Evolutionary conservation across 2,113 vertebrate species (phyloP).

Genomic region (Romanogobio albipinnatus): DNA sequence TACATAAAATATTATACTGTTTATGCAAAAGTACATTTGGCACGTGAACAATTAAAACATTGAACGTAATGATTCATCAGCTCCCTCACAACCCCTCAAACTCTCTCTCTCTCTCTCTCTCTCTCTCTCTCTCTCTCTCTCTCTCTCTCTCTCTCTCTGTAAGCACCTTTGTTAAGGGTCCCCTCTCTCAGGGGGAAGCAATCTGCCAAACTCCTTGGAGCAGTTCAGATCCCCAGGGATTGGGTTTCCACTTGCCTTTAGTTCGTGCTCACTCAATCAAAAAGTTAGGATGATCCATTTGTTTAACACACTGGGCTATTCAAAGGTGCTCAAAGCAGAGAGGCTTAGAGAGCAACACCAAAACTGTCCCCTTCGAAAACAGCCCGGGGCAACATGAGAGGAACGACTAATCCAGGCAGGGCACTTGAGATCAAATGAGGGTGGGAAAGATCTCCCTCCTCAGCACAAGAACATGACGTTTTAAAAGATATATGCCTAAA

Average conservation of each 20-base stretch:
- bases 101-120: conserved; percentile 34
- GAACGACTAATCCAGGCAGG: conserved; percentile 56
- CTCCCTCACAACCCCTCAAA: conserved; percentile 12
- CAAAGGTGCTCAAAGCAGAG: conserved; percentile 74
- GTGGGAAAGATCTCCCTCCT: conserved; percentile 50
- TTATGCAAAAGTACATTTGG: not conserved
- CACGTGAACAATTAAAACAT: not conserved
- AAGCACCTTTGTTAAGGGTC: conserved; percentile 75
- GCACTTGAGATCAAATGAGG: conserved; percentile 55
- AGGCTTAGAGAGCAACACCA: conserved; percentile 61
- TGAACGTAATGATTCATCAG: not conserved
- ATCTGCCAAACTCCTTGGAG: conserved; percentile 78
- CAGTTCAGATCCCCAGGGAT: conserved; percentile 76
- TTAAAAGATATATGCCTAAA: not conserved
- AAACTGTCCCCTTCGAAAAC: conserved; percentile 60
- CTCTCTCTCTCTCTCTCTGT: conserved; percentile 66
- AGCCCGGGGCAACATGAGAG: conserved; percentile 52
- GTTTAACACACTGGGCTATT: conserved; percentile 81
- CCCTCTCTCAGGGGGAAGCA: conserved; percentile 66
- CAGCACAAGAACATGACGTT: conserved; percentile 31
- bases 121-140: conserved; percentile 13
- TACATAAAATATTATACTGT: not conserved
- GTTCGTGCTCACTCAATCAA: conserved; percentile 82
- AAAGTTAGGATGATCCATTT: conserved; percentile 83
- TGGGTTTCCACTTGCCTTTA: conserved; percentile 81